Percentiles rank a stretch among this genome's conserved stretches.
Evolutionary conservation across 2,113 vertebrate species (phyloP).

Genomic region (Empidonax alnorum): DNA sequence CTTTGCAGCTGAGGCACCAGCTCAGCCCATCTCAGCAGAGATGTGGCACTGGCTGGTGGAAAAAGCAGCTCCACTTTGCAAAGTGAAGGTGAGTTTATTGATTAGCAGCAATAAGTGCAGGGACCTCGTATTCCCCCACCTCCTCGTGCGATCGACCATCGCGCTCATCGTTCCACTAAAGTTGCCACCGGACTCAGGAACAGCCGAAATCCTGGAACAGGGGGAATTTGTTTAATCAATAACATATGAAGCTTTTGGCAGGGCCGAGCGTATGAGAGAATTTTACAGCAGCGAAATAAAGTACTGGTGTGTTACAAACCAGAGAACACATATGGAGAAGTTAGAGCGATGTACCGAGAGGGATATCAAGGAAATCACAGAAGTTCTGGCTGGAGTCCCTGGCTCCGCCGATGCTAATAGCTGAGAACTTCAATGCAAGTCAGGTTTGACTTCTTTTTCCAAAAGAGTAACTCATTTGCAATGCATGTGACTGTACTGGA

Average conservation of each 20-base stretch:
- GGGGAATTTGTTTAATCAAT: conserved; percentile 59
- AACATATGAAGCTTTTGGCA: conserved; percentile 54
- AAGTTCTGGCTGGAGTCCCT: conserved; percentile 51
- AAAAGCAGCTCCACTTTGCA: not conserved
- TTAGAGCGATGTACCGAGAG: not conserved
- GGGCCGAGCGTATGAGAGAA: not conserved
- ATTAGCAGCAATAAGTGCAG: not conserved
- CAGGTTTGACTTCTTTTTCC: conserved; percentile 50
- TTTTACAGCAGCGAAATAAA: conserved; percentile 39
- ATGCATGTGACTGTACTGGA: not conserved
- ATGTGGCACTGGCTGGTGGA: rapidly evolving
- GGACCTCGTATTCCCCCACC: not conserved
- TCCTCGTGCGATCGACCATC: not conserved
- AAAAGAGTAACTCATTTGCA: conserved; percentile 47
- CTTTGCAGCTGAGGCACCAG: not conserved
- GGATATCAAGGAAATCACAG: conserved; percentile 63
- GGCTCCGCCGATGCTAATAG: not conserved
- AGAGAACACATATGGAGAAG: conserved; percentile 61
- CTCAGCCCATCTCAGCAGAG: not conserved
- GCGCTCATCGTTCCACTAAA: not conserved
- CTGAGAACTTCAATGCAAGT: conserved; percentile 35
- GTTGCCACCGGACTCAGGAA: conserved; percentile 1
- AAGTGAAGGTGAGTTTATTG: not conserved
- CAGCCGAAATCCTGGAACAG: conserved; percentile 8
- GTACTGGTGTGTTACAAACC: conserved; percentile 39